Conservation (phyloP, 1,140 invertebrate genomes). For the Drosophila willistoni region DNA sequence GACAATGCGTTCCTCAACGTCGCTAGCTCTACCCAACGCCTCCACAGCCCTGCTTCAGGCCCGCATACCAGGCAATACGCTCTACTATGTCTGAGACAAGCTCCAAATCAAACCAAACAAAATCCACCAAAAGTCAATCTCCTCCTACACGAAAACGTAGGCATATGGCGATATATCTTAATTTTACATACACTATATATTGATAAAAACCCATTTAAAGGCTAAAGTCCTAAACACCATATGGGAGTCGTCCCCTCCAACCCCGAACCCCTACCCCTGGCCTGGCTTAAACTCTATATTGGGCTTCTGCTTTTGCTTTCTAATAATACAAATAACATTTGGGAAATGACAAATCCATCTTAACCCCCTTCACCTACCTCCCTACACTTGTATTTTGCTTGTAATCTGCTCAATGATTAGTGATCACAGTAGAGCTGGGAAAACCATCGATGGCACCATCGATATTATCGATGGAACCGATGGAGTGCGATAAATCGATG, state of each 20-base stretch:
- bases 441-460: too few species aligned
- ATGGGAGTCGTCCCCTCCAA: too few species aligned
- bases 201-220: slow-evolving; percentile 33
- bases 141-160: slow-evolving; percentile 42
- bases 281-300: neutral
- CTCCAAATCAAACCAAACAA: slow-evolving; percentile 2
- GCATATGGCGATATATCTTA: slow-evolving; percentile 38
- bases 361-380: too few species aligned
- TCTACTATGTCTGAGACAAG: slow-evolving; percentile 77
- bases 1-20: slow-evolving; percentile 35
- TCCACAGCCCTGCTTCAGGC: slow-evolving; percentile 68
- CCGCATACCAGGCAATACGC: slow-evolving; percentile 78
- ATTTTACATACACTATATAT: slow-evolving; percentile 6
- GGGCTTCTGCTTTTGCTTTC: neutral
- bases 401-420: too few species aligned
- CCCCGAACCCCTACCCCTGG: neutral
- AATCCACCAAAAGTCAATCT: slow-evolving; percentile 6
- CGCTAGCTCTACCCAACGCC: slow-evolving; percentile 70
- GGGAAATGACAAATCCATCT: neutral
- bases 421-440: too few species aligned
- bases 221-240: slow-evolving; percentile 40
- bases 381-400: too few species aligned
- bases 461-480: too few species aligned
- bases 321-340: neutral
- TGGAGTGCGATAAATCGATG: too few species aligned